phyloP scores from a whole-genome alignment of 2,888 invertebrate genomes.

The Pristionchus arcanus region DNA sequence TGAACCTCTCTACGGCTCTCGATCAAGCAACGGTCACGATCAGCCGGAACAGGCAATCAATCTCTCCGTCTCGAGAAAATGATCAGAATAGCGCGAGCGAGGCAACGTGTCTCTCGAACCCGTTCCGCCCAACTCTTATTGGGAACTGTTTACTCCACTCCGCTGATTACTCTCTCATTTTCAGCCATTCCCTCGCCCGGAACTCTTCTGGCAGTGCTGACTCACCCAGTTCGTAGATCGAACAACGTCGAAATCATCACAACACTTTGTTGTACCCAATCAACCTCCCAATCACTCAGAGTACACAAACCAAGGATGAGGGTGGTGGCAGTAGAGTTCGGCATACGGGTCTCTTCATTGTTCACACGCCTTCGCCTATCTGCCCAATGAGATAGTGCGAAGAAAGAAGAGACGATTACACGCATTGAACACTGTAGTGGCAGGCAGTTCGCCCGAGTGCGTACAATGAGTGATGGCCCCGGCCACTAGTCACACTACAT shows the following conservation, averaged over 20 bases:
- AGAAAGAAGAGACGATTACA: too few species aligned
- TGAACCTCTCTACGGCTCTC: background rate
- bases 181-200: background rate
- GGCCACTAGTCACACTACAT: background rate
- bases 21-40: background rate
- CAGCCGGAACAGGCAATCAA: constrained; percentile 8
- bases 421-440: too few species aligned
- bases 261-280: background rate
- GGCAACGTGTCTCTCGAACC: constrained; percentile 13
- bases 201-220: background rate
- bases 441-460: background rate
- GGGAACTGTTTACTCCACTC: too few species aligned
- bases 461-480: background rate
- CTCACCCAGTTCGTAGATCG: constrained; percentile 1
- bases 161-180: background rate
- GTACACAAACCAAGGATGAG: too few species aligned
- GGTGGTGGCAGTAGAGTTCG: too few species aligned
- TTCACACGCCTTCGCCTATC: too few species aligned
- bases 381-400: too few species aligned
- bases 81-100: background rate
- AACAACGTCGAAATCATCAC: background rate
- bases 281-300: too few species aligned
- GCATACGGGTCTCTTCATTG: too few species aligned
- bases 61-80: background rate
- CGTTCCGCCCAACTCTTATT: background rate